These are phyloP conservation scores for Botrylloides violaceus DNA, from an alignment of 23 tunicate species.

Conservation along the genomic window DNA sequence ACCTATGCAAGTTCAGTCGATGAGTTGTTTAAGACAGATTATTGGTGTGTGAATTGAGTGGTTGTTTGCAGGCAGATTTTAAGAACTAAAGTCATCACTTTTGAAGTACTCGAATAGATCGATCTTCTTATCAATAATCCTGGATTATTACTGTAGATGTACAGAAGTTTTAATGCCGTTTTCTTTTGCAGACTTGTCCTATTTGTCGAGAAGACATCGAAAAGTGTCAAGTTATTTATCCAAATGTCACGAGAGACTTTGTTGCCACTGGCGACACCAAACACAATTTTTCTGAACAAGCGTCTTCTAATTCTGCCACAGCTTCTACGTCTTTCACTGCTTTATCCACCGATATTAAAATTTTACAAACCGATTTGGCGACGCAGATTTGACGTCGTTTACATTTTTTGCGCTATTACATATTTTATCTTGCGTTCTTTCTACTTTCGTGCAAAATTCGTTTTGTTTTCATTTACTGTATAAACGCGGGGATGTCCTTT, in stretches of 20 bases:
- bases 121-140: too few relatives aligned
- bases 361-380: neutral
- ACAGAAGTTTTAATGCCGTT: too few relatives aligned
- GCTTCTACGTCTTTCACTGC: neutral
- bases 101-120: too few relatives aligned
- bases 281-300: neutral
- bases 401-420: neutral
- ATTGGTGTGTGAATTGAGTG: too few relatives aligned
- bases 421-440: neutral
- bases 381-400: neutral
- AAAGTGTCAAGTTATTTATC: conserved; percentile 25
- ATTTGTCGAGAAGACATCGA: conserved; percentile 17
- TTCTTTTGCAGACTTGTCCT: conserved; percentile 18
- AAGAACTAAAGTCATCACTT: too few relatives aligned
- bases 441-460: neutral
- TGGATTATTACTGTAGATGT: too few relatives aligned
- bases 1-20: too few relatives aligned
- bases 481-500: too few relatives aligned
- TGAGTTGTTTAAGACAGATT: too few relatives aligned
- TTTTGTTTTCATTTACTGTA: neutral
- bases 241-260: conserved; percentile 17
- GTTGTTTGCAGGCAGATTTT: too few relatives aligned
- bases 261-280: conserved; percentile 17
- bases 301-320: neutral
- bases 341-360: neutral